Conservation (phyloP, 2,113 vertebrate species). For the Tychaedon coryphoeus region DNA sequence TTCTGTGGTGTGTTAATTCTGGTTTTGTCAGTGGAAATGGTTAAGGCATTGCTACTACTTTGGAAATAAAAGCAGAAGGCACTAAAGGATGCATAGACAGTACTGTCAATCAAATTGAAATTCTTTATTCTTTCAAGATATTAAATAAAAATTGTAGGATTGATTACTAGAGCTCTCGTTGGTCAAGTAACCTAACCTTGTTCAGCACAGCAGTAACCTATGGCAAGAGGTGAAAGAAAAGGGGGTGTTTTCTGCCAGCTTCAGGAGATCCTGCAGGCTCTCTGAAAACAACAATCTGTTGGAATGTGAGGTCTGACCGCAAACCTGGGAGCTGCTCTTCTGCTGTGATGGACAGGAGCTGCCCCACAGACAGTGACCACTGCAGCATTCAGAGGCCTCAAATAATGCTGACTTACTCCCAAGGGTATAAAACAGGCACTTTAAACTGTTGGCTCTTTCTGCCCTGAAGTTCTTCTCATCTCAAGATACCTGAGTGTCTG, state of each 20-base stretch:
- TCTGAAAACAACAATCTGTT: neutral
- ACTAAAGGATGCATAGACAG: neutral
- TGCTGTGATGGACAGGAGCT: neutral
- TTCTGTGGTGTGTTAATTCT: neutral
- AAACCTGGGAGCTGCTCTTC: neutral
- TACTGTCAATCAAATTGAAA: neutral
- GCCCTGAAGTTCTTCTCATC: neutral
- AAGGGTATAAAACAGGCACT: neutral
- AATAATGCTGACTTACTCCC: neutral
- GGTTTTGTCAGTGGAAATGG: neutral
- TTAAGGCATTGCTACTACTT: neutral
- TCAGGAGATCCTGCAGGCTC: neutral
- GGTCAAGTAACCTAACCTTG: neutral
- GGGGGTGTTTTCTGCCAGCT: neutral
- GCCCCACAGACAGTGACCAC: neutral
- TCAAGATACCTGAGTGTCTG: neutral
- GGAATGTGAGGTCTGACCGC: neutral
- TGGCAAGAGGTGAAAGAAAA: neutral
- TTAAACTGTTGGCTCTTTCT: neutral
- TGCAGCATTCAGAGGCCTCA: neutral
- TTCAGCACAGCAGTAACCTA: neutral
- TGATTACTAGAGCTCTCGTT: neutral
- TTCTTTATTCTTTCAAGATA: neutral
- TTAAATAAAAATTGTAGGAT: neutral
- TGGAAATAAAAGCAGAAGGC: neutral